Base-by-base conservation (phyloP, 37 sponge, comb jelly and placozoan genomes). In the Beroe forskalii region DNA sequence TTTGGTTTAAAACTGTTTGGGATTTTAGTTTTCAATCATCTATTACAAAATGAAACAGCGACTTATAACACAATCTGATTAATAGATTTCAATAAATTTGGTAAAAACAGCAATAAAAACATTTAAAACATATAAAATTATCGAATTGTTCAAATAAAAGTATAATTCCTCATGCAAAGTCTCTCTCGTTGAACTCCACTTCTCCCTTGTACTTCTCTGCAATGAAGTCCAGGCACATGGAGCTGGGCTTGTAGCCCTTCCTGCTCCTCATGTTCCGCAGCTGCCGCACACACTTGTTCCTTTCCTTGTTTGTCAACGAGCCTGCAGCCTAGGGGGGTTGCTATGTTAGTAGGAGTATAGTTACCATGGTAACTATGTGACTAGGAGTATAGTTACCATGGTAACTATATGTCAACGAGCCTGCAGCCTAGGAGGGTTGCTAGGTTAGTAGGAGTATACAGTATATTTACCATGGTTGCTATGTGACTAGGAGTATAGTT, bases 181-280 rank as follows among this genome's bases (percentile, higher is more conserved):
- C 30, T 30, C 20, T 8, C 4, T 64, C 31, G 66, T 64, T 27
- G 31, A 64, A 64, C 4, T 30, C 66, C 4, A 22, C 66, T 23
- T 64, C 31, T 8, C 66, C 66, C 31, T 64, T 64, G 66, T 64
- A 64, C 25, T 64, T 64, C 66, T 64, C 31, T 6, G 66, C 66
- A 27, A 64, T 27, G 31, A 64, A 64, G 25, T 64, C 66, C 25
- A 23, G 25, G 25, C 66, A 64, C 25, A 30, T 27, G 31, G 25
- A 3, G 25, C 4, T 23, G 6, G 66, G 66, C 17, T 64, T 27
- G 66, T 64, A 64, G 4, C 66, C 66, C 25, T 23, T 27, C 66
- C 25, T 64, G 17, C 17, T 64, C 66, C 31, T 64, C 66, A 64
- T 64, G 25, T n/a, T n/a, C 25, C 31, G 30, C 25, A 64, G 66